These are phyloP conservation scores for Nineta flava DNA, from an alignment of 2,888 invertebrate species.

Conservation along the genomic window DNA sequence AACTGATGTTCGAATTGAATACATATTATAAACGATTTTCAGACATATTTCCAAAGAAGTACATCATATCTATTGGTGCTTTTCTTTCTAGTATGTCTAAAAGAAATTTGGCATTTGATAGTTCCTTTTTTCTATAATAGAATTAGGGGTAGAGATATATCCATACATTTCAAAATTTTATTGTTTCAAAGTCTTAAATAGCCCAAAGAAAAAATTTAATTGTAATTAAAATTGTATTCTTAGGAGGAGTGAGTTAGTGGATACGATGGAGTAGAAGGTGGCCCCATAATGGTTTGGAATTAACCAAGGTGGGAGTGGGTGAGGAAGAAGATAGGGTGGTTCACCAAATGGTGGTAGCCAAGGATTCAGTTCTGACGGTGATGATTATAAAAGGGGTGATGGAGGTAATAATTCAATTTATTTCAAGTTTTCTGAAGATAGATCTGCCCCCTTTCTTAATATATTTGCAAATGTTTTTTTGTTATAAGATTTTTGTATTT, in stretches of 20 bases:
- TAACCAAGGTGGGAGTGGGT: slow-evolving; percentile 12
- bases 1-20: no score
- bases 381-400: slow-evolving; percentile 8
- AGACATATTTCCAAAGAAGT: background rate
- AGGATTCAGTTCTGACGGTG: slow-evolving; percentile 7
- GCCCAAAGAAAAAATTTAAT: no score
- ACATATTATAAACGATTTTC: background rate
- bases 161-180: no score
- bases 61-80: background rate
- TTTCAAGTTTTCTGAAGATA: slow-evolving; percentile 15
- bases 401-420: slow-evolving; percentile 16
- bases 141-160: slow-evolving; percentile 21
- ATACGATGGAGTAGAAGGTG: slow-evolving; percentile 15
- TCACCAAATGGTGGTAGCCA: slow-evolving; percentile 14
- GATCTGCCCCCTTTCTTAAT: no score
- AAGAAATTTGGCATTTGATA: slow-evolving; percentile 23
- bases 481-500: no score
- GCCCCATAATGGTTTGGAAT: slow-evolving; percentile 16
- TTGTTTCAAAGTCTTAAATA: no score
- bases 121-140: slow-evolving; percentile 23
- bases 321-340: slow-evolving; percentile 19
- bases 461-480: no score
- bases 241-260: slow-evolving; percentile 7
- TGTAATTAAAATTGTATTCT: no score
- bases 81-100: slow-evolving; percentile 25